Percentiles rank a stretch among this genome's conserved stretches.
phyloP scores from a whole-genome alignment of 2,797 vertebrate species.

The Sarcophilus harrisii region DNA sequence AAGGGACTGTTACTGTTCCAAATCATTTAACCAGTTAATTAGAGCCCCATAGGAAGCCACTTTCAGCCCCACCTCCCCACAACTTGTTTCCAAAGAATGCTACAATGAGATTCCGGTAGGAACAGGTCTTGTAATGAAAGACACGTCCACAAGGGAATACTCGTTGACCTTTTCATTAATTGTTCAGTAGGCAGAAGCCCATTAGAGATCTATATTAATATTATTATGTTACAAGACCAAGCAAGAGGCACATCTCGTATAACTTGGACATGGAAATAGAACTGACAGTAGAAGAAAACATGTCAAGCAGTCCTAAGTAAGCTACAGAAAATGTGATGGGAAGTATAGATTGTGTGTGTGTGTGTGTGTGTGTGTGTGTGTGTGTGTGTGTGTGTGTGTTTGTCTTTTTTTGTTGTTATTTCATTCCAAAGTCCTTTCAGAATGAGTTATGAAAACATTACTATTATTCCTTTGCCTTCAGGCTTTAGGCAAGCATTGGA shows the following conservation, averaged over 20 bases:
- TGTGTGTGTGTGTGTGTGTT: background rate
- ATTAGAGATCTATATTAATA: slow-evolving; percentile 62
- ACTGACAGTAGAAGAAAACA: slow-evolving; percentile 15
- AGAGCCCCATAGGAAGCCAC: slow-evolving; percentile 65
- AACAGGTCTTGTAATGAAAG: slow-evolving; percentile 64
- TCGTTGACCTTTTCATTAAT: slow-evolving; percentile 75
- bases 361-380: background rate
- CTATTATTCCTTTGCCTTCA: background rate
- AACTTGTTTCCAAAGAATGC: slow-evolving; percentile 72
- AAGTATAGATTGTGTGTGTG: background rate
- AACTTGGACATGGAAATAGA: slow-evolving; percentile 49
- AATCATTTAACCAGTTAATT: slow-evolving; percentile 75
- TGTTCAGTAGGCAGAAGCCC: slow-evolving; percentile 73
- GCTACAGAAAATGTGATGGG: background rate
- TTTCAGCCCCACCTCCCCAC: slow-evolving; percentile 55
- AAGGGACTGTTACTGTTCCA: background rate
- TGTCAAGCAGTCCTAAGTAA: background rate
- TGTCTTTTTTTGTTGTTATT: background rate
- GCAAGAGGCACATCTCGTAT: slow-evolving; percentile 44
- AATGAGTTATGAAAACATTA: background rate
- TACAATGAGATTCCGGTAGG: slow-evolving; percentile 32
- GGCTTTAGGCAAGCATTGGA: background rate
- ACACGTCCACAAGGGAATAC: slow-evolving; percentile 57
- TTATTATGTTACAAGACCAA: slow-evolving; percentile 49
- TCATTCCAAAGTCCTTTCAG: background rate